Conservation (phyloP, 2,113 vertebrate species). For the Nesogale talazaci region DNA sequence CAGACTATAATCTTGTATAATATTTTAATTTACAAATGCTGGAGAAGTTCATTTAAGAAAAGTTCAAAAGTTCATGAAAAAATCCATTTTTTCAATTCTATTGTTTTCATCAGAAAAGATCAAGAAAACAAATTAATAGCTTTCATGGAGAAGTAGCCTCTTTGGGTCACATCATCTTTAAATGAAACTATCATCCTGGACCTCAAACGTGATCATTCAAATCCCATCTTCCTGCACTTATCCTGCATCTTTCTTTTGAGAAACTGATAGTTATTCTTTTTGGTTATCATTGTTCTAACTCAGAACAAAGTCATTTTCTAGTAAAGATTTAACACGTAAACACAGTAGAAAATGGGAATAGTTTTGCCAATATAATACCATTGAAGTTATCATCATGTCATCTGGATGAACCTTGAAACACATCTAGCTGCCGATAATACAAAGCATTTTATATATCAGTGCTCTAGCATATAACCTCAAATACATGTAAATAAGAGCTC, state of each 20-base stretch:
- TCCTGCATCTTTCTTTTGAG: constrained; percentile 65
- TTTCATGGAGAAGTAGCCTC: neutral
- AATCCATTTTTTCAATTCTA: too few species aligned
- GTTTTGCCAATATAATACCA: constrained; percentile 77
- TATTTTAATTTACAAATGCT: neutral
- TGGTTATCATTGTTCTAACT: constrained; percentile 70
- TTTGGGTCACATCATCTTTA: neutral
- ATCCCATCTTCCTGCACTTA: constrained; percentile 35
- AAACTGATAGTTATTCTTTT: constrained; percentile 70
- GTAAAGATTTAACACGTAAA: constrained; percentile 67
- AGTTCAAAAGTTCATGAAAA: too few species aligned
- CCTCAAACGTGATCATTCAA: constrained; percentile 38
- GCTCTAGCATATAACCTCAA: constrained; percentile 86
- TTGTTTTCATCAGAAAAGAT: neutral
- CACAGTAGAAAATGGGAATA: constrained; percentile 65
- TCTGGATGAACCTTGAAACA: constrained; percentile 81
- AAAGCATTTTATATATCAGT: constrained; percentile 76
- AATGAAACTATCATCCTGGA: neutral
- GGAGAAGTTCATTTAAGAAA: neutral
- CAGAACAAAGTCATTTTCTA: constrained; percentile 66
- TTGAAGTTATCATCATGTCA: constrained; percentile 72
- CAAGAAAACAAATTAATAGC: neutral
- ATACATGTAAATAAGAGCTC: constrained; percentile 90
- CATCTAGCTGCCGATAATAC: constrained; percentile 78
- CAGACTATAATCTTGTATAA: constrained; percentile 6